Percentiles rank a stretch among this genome's conserved stretches.
Conservation (phyloP, 2,888 invertebrate species). For the Lumbricus terrestris region DNA sequence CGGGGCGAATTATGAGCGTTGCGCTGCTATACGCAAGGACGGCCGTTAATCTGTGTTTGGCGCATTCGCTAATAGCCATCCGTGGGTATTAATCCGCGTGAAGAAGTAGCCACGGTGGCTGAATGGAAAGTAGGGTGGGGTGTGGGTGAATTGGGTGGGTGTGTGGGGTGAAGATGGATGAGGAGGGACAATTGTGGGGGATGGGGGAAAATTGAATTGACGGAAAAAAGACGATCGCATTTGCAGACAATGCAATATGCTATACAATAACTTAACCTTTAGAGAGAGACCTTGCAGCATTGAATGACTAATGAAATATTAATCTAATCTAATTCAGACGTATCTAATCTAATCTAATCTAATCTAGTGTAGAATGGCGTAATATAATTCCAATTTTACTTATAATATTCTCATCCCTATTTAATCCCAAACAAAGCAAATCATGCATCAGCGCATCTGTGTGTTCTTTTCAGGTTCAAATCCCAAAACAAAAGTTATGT, state of each 20-base stretch:
- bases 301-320: not conserved
- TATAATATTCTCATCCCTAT: not conserved
- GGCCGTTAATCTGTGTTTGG: slow-evolving; percentile 11
- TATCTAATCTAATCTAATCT: not conserved
- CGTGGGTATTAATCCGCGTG: not conserved
- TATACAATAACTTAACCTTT: not conserved
- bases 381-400: not conserved
- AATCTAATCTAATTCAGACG: not conserved
- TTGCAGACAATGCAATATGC: not conserved
- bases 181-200: not conserved
- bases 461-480: no score
- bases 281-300: not conserved
- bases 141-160: not conserved
- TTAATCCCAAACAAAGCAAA: not conserved
- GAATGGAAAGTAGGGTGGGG: slow-evolving; percentile 16
- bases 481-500: no score
- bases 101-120: not conserved
- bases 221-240: not conserved
- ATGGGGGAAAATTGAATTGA: not conserved
- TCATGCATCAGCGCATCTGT: no score
- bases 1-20: not conserved
- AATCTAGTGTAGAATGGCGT: not conserved
- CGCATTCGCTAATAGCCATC: slow-evolving; percentile 3
- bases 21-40: not conserved
- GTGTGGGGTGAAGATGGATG: not conserved